Evolutionary conservation across 2,797 vertebrate genomes (phyloP).

Genomic region (Fundulus diaphanus): DNA sequence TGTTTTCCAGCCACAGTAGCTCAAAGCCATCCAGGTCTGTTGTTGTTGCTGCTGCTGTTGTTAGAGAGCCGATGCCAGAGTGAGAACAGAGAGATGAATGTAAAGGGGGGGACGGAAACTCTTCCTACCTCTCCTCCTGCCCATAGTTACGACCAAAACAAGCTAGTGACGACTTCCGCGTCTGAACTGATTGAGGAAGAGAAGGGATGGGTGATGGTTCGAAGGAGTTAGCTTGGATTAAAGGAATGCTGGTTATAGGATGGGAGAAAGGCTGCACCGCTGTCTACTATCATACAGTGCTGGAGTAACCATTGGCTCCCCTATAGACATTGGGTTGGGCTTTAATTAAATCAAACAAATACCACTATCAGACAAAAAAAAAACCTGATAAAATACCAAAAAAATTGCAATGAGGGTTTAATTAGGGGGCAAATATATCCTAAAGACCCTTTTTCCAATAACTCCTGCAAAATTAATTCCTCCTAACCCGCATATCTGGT

Average conservation of each 20-base stretch:
- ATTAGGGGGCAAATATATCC: no score
- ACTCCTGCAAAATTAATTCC: no score
- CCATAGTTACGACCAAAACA: conserved; percentile 16
- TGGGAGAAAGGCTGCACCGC: neutral
- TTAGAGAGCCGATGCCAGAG: conserved; percentile 69
- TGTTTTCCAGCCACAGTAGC: conserved; percentile 66
- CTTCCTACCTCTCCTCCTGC: conserved; percentile 41
- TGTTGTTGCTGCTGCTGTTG: conserved; percentile 42
- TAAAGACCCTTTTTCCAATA: no score
- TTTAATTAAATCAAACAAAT: neutral
- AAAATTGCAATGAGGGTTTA: no score
- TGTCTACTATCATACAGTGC: neutral
- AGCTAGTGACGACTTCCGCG: neutral
- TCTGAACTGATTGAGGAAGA: conserved; percentile 13
- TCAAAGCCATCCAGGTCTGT: conserved; percentile 75
- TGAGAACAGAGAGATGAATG: conserved; percentile 52
- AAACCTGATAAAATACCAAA: neutral
- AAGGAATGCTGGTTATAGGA: conserved; percentile 21
- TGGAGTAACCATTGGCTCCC: neutral
- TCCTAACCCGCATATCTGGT: no score
- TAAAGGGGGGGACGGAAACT: conserved; percentile 15
- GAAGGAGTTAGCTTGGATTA: conserved; percentile 40
- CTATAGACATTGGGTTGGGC: no score
- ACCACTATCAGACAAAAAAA: neutral
- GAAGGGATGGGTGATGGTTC: conserved; percentile 44